These are phyloP conservation scores for Cremastobaeus sp. DNA, from an alignment of 2,888 invertebrate genomes.

Conservation along the genomic window DNA sequence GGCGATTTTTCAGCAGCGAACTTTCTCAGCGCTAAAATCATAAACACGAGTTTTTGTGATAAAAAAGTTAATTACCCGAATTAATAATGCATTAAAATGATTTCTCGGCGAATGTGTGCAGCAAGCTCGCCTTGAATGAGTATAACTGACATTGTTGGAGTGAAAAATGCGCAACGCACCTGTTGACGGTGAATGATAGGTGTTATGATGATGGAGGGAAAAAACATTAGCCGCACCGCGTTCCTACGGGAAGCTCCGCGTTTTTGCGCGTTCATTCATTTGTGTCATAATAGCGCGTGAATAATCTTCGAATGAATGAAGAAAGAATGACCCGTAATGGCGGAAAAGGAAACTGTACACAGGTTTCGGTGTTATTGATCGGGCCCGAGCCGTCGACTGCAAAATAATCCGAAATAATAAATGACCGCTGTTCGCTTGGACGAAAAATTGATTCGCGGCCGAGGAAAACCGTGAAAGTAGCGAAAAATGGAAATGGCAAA, in stretches of 20 bases:
- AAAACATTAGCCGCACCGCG: constrained; percentile 31
- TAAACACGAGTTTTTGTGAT: neutral
- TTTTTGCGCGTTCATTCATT: constrained; percentile 46
- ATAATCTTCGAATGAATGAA: constrained; percentile 42
- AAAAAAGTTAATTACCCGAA: constrained; percentile 12
- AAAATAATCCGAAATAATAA: constrained; percentile 2
- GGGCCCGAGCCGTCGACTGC: neutral
- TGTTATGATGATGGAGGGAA: constrained; percentile 45
- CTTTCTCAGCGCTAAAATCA: too few species aligned
- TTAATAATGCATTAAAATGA: constrained; percentile 33
- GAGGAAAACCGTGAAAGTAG: neutral
- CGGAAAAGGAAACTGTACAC: constrained; percentile 1
- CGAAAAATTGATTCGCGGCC: neutral
- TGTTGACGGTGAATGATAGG: constrained; percentile 52
- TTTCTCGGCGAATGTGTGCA: constrained; percentile 1
- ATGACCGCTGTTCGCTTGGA: constrained; percentile 1
- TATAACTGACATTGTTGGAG: constrained; percentile 28
- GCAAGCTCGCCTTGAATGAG: constrained; percentile 29
- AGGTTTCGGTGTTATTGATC: neutral
- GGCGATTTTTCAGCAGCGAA: too few species aligned
- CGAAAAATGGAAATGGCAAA: too few species aligned
- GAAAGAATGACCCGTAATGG: constrained; percentile 13
- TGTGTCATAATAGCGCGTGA: constrained; percentile 36
- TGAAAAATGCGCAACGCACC: constrained; percentile 44
- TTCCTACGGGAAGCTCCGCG: constrained; percentile 28